Conservation (phyloP, 2,888 invertebrate genomes). For the Eupeodes luniger region DNA sequence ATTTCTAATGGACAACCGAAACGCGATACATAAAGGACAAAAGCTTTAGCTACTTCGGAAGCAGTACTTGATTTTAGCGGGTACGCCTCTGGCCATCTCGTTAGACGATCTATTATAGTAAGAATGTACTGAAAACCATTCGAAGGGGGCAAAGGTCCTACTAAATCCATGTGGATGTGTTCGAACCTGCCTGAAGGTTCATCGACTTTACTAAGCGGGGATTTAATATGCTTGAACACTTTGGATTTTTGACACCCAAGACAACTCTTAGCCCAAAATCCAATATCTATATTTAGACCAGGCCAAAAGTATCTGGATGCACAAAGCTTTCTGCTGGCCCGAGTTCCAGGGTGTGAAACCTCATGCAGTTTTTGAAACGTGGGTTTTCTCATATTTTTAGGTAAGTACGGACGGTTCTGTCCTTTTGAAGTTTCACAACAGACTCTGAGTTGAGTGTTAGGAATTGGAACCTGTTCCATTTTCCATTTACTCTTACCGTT, state of each 20-base stretch:
- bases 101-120: background rate
- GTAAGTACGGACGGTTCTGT: too few species aligned
- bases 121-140: background rate
- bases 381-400: background rate
- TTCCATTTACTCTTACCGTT: too few species aligned
- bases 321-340: background rate
- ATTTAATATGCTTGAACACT: background rate
- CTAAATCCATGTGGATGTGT: background rate
- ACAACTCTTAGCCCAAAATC: background rate
- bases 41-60: background rate
- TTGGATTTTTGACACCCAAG: too few species aligned
- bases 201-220: background rate
- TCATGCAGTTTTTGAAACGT: background rate
- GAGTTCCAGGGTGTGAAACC: background rate
- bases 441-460: background rate
- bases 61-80: slow-evolving; percentile 1
- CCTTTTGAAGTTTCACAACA: background rate
- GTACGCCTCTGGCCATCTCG: background rate
- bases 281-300: background rate
- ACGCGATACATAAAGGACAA: background rate
- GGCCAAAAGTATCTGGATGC: background rate
- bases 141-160: background rate
- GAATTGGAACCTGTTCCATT: background rate
- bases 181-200: background rate
- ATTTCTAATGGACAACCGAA: background rate